A percentile compares a stretch with the other conserved stretches of the same genome.
Conservation (phyloP, 2,797 vertebrate species). For the Artibeus lituratus region DNA sequence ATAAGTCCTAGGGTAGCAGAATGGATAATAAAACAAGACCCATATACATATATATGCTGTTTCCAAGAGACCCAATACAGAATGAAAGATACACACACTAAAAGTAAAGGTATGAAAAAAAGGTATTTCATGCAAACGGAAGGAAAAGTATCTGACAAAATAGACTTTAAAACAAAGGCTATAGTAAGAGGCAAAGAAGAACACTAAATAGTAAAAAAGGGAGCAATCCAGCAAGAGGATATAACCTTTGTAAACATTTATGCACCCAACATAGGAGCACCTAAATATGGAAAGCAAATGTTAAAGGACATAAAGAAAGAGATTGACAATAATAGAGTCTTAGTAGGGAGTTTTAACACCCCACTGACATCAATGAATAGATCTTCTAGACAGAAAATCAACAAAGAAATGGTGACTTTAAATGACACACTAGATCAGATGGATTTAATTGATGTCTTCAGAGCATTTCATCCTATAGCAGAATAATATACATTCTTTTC, state of each 20-base stretch:
- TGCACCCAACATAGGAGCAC: background rate
- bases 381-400: background rate
- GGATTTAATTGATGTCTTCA: background rate
- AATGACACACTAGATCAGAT: background rate
- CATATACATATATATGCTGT: background rate
- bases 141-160: background rate
- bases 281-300: background rate
- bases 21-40: background rate
- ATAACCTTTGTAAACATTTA: no score
- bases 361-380: background rate
- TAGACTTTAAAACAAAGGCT: background rate
- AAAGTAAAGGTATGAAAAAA: background rate
- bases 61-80: background rate
- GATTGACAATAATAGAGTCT: background rate
- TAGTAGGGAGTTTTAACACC: background rate
- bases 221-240: no score
- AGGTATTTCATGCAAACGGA: background rate
- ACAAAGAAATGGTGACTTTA: background rate
- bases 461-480: background rate
- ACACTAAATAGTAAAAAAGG: no score
- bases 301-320: background rate
- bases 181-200: background rate
- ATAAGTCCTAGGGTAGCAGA: background rate
- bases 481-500: background rate
- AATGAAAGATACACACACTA: background rate